Evolutionary conservation across 2,797 vertebrate genomes (phyloP), one percentile per base, ranked within the genome.

Genomic region (Bucorvus abyssinicus): DNA sequence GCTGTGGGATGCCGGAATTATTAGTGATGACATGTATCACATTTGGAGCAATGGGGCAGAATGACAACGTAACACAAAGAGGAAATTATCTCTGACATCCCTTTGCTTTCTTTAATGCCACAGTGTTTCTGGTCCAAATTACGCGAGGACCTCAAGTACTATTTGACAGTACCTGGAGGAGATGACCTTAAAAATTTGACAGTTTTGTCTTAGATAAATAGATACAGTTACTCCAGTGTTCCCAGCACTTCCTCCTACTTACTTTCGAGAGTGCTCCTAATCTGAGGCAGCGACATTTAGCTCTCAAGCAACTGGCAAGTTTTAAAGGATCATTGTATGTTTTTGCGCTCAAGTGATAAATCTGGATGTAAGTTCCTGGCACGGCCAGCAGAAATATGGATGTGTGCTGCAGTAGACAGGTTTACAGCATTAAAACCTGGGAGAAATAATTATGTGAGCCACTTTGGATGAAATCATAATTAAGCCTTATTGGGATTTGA

Each of bases 391-490:
- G 60, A 63, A 93, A 36, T 1, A 6, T 91, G 75, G 49, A 90
- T 81, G 53, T 78, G 60, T 91, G 82, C 67, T 89, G 67, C 81
- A 94, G 80, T 67, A 92, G 93, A 91, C 91, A 94, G 89, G 70
- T 95, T 96, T 95, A 94, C 77, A 87, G 78, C 83, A 47, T 9
- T 91, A 70, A 89, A 95, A 91, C 67, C 80, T 93, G 64, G 34
- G 70, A 96, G 85, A 95, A 94, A 87, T 79, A 93, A 94, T 90
- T 96, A 88, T 0, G 27, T 73, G 64, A 94, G 91, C 87, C 74
- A 82, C 80, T 95, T 90, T 47, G 85, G 85, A 87, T 94, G 93
- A 94, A 96, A 93, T 82, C 27, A 79, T 89, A 94, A 95, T 94
- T 94, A 93, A 87, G 53, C 24, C 80, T 94, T 95, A 94, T 79